These are phyloP conservation scores for Lucilia sericata DNA, from an alignment of 1,140 invertebrate genomes.

Conservation along the genomic window DNA sequence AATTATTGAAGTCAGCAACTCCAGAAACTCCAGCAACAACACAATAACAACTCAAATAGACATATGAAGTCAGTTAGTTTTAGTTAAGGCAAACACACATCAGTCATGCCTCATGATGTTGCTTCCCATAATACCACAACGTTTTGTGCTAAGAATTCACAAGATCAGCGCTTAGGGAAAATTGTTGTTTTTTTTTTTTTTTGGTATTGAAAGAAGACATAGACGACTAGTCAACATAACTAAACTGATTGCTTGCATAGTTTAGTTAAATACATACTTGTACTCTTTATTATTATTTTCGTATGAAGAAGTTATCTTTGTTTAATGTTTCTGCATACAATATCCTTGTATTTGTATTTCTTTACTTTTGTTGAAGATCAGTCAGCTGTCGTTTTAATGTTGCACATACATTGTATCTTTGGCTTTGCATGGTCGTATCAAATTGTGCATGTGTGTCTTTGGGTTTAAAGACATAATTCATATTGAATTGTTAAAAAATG, in stretches of 20 bases:
- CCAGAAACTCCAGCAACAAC: neutral
- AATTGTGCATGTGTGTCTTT: constrained; percentile 8
- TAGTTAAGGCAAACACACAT: constrained; percentile 3
- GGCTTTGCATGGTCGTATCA: constrained; percentile 14
- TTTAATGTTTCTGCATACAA: neutral
- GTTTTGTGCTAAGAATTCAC: neutral
- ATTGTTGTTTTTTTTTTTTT: neutral
- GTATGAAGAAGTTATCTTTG: no score
- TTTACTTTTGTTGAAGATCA: constrained; percentile 28
- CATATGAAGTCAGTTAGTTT: constrained; percentile 23
- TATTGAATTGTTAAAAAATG: constrained; percentile 43
- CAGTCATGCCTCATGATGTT: constrained; percentile 15
- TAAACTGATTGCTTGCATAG: neutral
- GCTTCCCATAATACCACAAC: neutral
- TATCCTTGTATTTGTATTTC: neutral
- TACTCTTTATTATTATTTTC: neutral
- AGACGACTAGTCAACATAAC: neutral
- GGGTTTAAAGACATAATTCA: constrained; percentile 33
- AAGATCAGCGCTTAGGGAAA: neutral
- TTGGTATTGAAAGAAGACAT: neutral
- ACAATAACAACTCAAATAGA: constrained; percentile 9
- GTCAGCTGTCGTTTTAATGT: constrained; percentile 36
- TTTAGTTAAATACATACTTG: neutral
- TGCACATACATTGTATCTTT: neutral
- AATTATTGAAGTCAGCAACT: neutral